These are phyloP conservation scores for Glaucomys volans DNA, from an alignment of 2,113 vertebrate genomes.

Conservation along the genomic window DNA sequence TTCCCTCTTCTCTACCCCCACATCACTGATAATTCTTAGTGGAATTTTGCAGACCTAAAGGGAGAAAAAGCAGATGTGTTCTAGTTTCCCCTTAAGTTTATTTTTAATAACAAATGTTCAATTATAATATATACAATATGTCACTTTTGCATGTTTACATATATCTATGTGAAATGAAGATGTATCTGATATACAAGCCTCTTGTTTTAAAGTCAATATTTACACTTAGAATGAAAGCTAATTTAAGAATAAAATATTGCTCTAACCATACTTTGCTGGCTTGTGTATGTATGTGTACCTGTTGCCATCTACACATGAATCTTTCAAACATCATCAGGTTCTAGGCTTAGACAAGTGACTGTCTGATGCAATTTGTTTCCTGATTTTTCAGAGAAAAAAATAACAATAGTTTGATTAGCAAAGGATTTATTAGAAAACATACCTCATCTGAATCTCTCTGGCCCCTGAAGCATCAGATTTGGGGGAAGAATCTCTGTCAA, in stretches of 20 bases:
- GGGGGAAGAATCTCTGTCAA: background rate
- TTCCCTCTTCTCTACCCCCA: background rate
- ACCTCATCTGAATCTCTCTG: background rate
- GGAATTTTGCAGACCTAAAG: background rate
- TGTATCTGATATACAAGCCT: background rate
- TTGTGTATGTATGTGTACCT: background rate
- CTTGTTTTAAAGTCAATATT: slow-evolving; percentile 34
- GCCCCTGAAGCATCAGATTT: background rate
- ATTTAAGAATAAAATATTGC: background rate
- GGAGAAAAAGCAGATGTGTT: background rate
- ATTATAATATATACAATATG: background rate
- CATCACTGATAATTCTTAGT: background rate
- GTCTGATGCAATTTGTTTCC: background rate
- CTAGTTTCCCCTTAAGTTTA: background rate
- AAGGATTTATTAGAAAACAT: background rate
- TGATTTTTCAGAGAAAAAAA: background rate
- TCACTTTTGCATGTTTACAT: background rate
- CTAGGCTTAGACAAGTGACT: background rate
- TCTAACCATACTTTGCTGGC: background rate
- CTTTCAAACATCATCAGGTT: background rate
- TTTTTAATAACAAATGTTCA: background rate
- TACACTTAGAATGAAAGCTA: background rate
- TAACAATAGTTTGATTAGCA: background rate
- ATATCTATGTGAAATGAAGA: background rate
- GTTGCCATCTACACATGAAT: background rate